Evolutionary conservation across 2,113 vertebrate species (phyloP).

Genomic region (Neotoma lepida): DNA sequence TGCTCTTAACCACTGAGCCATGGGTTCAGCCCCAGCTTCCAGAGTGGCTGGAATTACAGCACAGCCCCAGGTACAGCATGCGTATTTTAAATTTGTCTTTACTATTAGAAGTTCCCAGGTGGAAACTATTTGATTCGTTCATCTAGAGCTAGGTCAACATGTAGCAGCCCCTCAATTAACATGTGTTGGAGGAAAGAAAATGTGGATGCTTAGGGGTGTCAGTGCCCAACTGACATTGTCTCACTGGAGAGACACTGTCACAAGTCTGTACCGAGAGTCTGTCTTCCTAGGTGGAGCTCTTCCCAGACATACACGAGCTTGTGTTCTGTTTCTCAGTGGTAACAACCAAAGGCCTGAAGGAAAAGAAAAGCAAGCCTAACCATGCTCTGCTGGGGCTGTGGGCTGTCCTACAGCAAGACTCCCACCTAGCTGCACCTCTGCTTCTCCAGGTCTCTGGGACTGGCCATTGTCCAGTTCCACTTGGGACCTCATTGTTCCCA

Average conservation of each 20-base stretch:
- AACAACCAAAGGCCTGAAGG: conserved; percentile 17
- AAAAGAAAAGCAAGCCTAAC: background rate
- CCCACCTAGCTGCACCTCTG: background rate
- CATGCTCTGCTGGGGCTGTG: background rate
- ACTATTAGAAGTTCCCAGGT: background rate
- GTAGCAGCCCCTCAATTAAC: background rate
- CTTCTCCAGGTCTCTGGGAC: background rate
- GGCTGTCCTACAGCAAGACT: background rate
- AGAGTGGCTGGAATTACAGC: background rate
- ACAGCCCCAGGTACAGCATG: background rate
- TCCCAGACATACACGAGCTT: background rate
- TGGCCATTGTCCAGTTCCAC: background rate
- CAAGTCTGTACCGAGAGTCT: background rate
- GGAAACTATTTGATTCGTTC: background rate
- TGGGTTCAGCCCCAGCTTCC: background rate
- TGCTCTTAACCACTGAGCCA: background rate
- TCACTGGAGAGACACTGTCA: background rate
- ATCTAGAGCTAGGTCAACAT: background rate
- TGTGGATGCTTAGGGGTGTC: too few relatives aligned
- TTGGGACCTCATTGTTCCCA: background rate
- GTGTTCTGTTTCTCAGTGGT: conserved; percentile 7
- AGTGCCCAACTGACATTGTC: too few relatives aligned
- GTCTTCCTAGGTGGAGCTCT: conserved; percentile 6
- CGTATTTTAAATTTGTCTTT: background rate
- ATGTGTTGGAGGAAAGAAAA: too few relatives aligned